Percentiles rank a stretch among this genome's conserved stretches.
Conservation (phyloP, 1,140 invertebrate genomes). For the Eueides isabella region DNA sequence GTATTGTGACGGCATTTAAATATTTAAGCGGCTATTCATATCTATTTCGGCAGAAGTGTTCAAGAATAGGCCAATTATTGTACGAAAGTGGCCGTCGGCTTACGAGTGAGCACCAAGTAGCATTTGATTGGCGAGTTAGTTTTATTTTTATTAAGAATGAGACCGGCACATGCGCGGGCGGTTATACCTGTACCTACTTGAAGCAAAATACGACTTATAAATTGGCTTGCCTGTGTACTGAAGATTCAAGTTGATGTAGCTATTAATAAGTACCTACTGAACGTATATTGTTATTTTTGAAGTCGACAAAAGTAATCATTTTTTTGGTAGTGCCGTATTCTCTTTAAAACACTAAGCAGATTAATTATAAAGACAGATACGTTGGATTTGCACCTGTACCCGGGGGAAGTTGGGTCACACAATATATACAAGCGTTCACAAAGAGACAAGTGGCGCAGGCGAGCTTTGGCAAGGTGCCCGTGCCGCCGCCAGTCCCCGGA, state of each 20-base stretch:
- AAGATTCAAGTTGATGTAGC: background rate
- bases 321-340: background rate
- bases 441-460: conserved; percentile 63
- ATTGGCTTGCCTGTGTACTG: background rate
- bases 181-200: conserved; percentile 34
- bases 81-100: conserved; percentile 5
- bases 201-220: conserved; percentile 21
- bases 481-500: conserved; percentile 64
- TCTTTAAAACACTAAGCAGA: background rate
- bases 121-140: conserved; percentile 37
- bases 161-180: conserved; percentile 29
- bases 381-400: background rate
- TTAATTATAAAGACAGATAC: background rate
- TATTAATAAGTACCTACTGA: background rate
- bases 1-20: conserved; percentile 36
- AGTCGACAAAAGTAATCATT: background rate
- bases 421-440: conserved; percentile 25
- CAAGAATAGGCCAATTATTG: conserved; percentile 38
- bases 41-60: conserved; percentile 43
- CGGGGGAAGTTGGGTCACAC: conserved; percentile 1
- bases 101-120: background rate
- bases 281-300: background rate
- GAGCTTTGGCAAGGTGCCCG: conserved; percentile 73
- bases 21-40: conserved; percentile 33
- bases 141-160: conserved; percentile 71